Evolutionary conservation across 2,797 vertebrate genomes (phyloP).

Genomic region (Microcaecilia unicolor): DNA sequence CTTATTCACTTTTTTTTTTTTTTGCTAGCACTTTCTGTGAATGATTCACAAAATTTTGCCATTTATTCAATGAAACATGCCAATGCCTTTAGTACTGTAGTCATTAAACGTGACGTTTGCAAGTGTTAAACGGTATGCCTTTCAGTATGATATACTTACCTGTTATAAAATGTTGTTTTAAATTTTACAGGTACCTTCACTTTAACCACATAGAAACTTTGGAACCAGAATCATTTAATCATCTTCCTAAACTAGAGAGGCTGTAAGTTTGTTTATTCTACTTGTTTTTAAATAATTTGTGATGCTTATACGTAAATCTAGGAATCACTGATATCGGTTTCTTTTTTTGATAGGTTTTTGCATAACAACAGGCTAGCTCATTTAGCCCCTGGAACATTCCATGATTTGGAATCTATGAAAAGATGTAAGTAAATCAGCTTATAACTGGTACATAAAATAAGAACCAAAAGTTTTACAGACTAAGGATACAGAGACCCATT

Average conservation of each 20-base stretch:
- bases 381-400: conserved; percentile 85
- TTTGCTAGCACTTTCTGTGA: too few relatives aligned
- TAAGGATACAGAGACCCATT: too few relatives aligned
- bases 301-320: background rate
- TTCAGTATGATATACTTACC: too few relatives aligned
- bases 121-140: too few relatives aligned
- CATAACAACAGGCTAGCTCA: conserved; percentile 96
- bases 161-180: too few relatives aligned
- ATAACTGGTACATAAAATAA: too few relatives aligned
- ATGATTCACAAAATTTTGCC: too few relatives aligned
- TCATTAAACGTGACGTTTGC: too few relatives aligned
- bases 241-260: conserved; percentile 91
- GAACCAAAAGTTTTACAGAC: too few relatives aligned
- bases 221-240: conserved; percentile 86
- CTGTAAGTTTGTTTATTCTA: conserved; percentile 69
- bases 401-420: conserved; percentile 88
- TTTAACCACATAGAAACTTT: conserved; percentile 96
- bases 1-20: too few relatives aligned
- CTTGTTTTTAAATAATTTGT: background rate
- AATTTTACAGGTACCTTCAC: conserved; percentile 81
- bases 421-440: conserved; percentile 76
- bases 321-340: background rate
- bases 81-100: too few relatives aligned
- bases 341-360: conserved; percentile 73
- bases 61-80: too few relatives aligned